phyloP scores from a whole-genome alignment of 1,140 invertebrate genomes.

The Bombus difficillimus region DNA sequence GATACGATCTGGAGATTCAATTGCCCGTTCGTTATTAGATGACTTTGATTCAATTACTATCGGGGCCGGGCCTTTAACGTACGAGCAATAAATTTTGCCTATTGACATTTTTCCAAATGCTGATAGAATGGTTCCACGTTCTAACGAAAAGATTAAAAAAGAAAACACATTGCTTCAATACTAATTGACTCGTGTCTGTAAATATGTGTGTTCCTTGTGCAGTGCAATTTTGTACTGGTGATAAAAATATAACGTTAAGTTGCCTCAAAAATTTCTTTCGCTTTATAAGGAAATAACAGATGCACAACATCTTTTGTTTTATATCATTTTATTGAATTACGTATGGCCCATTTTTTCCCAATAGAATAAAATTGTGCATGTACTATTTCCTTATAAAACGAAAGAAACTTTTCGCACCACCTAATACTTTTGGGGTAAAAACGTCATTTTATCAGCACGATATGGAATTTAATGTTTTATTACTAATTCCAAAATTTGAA shows the following conservation, averaged over 20 bases:
- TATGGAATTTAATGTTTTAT: too few species aligned
- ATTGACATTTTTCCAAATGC: background rate
- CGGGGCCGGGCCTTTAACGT: slow-evolving; percentile 12
- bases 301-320: too few species aligned
- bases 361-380: too few species aligned
- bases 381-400: too few species aligned
- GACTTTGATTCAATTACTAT: slow-evolving; percentile 66
- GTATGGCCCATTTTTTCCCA: too few species aligned
- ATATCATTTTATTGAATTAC: too few species aligned
- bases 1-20: slow-evolving; percentile 75
- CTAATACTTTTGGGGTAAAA: too few species aligned
- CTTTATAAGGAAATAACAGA: too few species aligned
- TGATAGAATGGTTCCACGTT: background rate
- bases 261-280: too few species aligned
- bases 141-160: background rate
- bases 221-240: background rate
- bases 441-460: too few species aligned
- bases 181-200: background rate
- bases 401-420: too few species aligned
- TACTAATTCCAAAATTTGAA: too few species aligned
- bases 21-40: slow-evolving; percentile 75
- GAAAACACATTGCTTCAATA: background rate
- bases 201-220: background rate
- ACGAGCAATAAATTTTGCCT: slow-evolving; percentile 36
- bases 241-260: background rate